Conservation (phyloP, 2,797 vertebrate species). For the Emys orbicularis region DNA sequence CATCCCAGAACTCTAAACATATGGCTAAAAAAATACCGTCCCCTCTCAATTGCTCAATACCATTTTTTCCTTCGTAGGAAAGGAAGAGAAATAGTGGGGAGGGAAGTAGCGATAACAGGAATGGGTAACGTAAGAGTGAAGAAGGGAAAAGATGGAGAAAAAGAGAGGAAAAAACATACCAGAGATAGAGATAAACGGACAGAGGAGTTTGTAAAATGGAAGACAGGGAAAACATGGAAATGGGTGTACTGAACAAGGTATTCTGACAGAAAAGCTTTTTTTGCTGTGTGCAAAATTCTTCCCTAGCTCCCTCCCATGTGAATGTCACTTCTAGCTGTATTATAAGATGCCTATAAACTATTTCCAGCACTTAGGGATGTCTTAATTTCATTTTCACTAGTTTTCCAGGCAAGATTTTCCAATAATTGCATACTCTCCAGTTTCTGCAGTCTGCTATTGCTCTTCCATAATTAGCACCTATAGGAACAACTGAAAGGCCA, state of each 20-base stretch:
- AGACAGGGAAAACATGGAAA: not conserved
- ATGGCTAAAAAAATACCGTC: not conserved
- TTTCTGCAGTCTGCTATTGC: constrained; percentile 4
- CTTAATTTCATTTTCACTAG: not conserved
- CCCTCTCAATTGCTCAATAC: not conserved
- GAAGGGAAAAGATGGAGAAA: not conserved
- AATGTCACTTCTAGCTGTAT: not conserved
- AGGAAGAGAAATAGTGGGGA: not conserved
- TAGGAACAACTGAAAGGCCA: not conserved
- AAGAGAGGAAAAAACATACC: not conserved
- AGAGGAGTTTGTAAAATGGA: not conserved
- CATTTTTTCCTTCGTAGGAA: accelerated
- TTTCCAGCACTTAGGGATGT: not conserved
- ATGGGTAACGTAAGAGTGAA: not conserved
- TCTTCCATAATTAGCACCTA: constrained; percentile 4
- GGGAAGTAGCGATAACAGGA: not conserved
- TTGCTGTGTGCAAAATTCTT: not conserved
- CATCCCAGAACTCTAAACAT: not conserved
- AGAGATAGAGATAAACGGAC: not conserved
- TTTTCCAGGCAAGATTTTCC: not conserved
- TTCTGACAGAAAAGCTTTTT: not conserved
- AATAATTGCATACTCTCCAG: not conserved
- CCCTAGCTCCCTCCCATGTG: not conserved
- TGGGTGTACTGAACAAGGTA: not conserved
- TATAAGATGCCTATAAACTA: not conserved